Base-by-base conservation (phyloP, 2,888 invertebrate species). In the Bombylius major region DNA sequence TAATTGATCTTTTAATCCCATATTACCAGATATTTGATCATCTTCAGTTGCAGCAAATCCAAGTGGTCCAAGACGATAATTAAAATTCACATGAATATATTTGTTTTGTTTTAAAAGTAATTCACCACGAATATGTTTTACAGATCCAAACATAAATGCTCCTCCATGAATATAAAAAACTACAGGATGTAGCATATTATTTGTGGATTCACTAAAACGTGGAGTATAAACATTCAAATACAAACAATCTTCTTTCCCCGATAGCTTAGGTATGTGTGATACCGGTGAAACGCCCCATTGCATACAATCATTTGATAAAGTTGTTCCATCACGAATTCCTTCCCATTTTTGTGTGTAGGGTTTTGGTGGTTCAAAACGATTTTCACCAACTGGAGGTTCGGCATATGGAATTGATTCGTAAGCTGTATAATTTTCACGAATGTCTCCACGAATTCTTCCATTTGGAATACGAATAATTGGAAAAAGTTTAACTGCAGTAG, bases 11-110 rank as follows among this genome's bases (percentile, higher is more conserved):
- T 85, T 87, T 39, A 88, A 67, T 0, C 87, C 88, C 64, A 79
- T 80, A 69, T 88, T 88, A 5, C 85, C 85, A 0, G 88, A 82
- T 1, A 84, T 75, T 1, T 77, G 66, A 1, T 79, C 77, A 62
- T 88, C 86, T 44, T 82, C 86, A 0, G 87, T 86, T 66, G 85
- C 86, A 1, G 87, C 72, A 68, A 89, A 88, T 50, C 89, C 87
- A 56, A 87, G 66, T 0, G 84, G 82, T 48, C 87, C 87, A n/a
- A 87, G 64, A 50, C 87, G 76, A 65, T 87, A 87, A 69, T 83
- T 86, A 0, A 87, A 64, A 12, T 82, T 84, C 0, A 86, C 85
- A 0, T 82, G 75, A 2, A 88, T 79, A 7, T 84, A 73, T 60
- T 85, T 79, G 50, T 75, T 71, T 5, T 55, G 58, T 53, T 83